Base-by-base conservation (phyloP, 2,888 invertebrate species). In the Hypena proboscidalis region DNA sequence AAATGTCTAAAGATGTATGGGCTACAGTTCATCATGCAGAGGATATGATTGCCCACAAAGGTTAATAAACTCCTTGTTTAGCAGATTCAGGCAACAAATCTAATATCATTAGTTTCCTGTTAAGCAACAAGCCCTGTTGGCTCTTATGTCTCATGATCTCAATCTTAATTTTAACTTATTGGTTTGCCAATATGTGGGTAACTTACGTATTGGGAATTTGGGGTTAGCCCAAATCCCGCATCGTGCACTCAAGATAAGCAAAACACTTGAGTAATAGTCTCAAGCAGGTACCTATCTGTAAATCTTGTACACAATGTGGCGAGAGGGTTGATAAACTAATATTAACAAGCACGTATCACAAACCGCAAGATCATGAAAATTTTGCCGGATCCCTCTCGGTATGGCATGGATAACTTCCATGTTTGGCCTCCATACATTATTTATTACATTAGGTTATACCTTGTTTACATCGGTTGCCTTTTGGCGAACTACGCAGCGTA, bases 361-460 rank as follows among this genome's bases (percentile, higher is more conserved):
- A 83, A 88, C 89, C 90, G 85, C 90, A 90, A 79, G 81, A 88
- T 89, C 87, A 86, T 85, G 89, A 88, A 89, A 90, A 87, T 83
- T 83, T 83, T 78, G 77, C 78, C 70, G 73, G 79, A 84, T 80
- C 85, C 84, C 85, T 83, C 80, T 78, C 74, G 74, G 74, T 73
- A 70, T 75, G 74, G 77, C 69, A 75, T 77, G 82, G 80, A 82
- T 85, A 85, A 84, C 85, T 85, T 84, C 78, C 74, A 83, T 83
- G 83, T 86, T 85, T 84, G 79, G 74, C 77, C 76, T 77, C 75
- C 76, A 82, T 89, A 83, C 83, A 89, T 89, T 87, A 90, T 90
- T 88, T 88, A 88, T 89, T 74, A 81, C 76, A 75, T 83, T 80
- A 83, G 80, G 70, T 80, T 76, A 73, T 78, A 74, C 74, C 74